Percentiles rank a stretch among this genome's conserved stretches.
These are phyloP conservation scores for Sarcophaga caerulescens DNA, from an alignment of 2,888 invertebrate genomes.

Conservation along the genomic window DNA sequence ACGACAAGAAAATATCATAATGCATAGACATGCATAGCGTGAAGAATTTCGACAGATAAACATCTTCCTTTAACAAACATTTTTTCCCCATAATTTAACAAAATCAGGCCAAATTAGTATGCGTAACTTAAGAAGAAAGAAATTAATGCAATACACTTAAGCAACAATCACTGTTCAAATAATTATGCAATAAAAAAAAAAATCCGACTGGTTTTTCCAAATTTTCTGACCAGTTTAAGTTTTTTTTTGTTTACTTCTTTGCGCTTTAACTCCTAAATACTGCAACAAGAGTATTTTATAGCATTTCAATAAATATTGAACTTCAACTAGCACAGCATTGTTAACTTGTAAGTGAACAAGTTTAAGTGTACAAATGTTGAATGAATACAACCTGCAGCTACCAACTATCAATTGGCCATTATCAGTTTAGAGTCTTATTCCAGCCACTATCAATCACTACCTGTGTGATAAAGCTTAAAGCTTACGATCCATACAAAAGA, in stretches of 20 bases:
- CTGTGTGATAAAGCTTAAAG: not conserved
- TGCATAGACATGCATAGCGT: too few relatives aligned
- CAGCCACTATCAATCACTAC: not conserved
- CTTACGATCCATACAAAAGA: conserved; percentile 19
- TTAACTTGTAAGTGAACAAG: conserved; percentile 39
- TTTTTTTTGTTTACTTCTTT: not conserved
- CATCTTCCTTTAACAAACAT: not conserved
- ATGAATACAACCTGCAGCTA: not conserved
- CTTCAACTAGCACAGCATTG: conserved; percentile 30
- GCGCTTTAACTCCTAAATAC: not conserved
- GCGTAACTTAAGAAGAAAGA: not conserved
- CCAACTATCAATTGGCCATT: not conserved
- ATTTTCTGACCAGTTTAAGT: not conserved
- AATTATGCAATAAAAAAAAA: conserved; percentile 22
- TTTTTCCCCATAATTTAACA: not conserved
- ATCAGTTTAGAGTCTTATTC: not conserved
- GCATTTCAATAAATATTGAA: conserved; percentile 35
- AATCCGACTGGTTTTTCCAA: conserved; percentile 36
- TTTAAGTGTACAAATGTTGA: conserved; percentile 41
- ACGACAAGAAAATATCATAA: too few relatives aligned
- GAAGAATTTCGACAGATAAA: not conserved
- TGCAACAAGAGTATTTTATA: conserved; percentile 6
- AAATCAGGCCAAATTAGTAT: conserved; percentile 8
- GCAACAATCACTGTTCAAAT: conserved; percentile 9
- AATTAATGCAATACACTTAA: conserved; percentile 6